Percentiles rank a stretch among this genome's conserved stretches.
Evolutionary conservation across 2,888 invertebrate species (phyloP).

Genomic region (Orthonychiurus folsomi): DNA sequence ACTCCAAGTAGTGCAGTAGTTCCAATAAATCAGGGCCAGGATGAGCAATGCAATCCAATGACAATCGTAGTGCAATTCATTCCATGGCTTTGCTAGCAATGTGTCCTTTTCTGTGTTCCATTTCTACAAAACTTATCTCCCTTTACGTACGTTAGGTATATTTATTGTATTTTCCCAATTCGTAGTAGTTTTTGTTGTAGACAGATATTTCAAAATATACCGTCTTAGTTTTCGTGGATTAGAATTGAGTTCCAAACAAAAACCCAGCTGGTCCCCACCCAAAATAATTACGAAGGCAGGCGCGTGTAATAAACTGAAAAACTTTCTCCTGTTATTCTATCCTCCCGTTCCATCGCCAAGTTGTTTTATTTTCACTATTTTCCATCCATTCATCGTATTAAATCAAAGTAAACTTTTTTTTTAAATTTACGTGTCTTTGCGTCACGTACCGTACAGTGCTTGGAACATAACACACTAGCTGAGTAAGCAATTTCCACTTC

Average conservation of each 20-base stretch:
- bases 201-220: neutral
- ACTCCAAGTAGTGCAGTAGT: constrained; percentile 10
- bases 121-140: too few species aligned
- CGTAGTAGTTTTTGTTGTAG: neutral
- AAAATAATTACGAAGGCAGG: neutral
- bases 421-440: too few species aligned
- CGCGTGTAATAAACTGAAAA: neutral
- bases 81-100: neutral
- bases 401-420: neutral
- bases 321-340: neutral
- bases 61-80: too few species aligned
- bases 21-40: neutral
- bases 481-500: too few species aligned
- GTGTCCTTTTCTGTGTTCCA: neutral
- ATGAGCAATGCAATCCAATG: neutral
- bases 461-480: too few species aligned
- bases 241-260: neutral
- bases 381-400: neutral
- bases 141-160: too few species aligned
- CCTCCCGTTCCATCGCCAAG: too few species aligned
- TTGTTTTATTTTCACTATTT: too few species aligned
- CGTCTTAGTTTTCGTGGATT: neutral
- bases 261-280: neutral
- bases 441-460: too few species aligned
- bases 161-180: neutral